A percentile compares a stretch with the other conserved stretches of the same genome.
Evolutionary conservation across 2,888 invertebrate genomes (phyloP).

Genomic region (Autographa gamma): DNA sequence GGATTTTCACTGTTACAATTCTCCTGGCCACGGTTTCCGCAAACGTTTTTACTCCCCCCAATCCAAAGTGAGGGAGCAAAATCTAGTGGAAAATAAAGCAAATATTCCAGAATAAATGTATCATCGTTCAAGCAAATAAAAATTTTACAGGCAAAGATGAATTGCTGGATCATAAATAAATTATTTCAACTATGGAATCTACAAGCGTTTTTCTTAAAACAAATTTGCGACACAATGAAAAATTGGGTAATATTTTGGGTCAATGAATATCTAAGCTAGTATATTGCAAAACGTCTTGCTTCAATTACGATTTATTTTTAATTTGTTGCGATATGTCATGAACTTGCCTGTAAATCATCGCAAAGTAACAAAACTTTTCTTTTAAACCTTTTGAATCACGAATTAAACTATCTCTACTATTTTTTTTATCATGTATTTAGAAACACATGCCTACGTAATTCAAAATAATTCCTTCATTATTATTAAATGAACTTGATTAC

Average conservation of each 20-base stretch:
- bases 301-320: too few species aligned
- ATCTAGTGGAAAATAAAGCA: constrained; percentile 9
- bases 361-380: background rate
- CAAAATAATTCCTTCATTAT: background rate
- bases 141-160: background rate
- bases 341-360: too few species aligned
- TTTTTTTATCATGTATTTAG: too few species aligned
- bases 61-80: constrained; percentile 5
- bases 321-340: too few species aligned
- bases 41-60: constrained; percentile 13
- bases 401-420: background rate
- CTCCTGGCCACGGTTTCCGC: background rate
- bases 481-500: background rate
- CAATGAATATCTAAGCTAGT: too few species aligned
- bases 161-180: background rate
- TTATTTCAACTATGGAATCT: background rate
- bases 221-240: background rate
- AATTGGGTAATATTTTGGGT: background rate
- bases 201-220: background rate
- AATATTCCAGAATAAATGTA: background rate
- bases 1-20: constrained; percentile 17
- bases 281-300: too few species aligned
- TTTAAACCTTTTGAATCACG: background rate
- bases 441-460: too few species aligned
- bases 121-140: background rate